A percentile compares a stretch with the other conserved stretches of the same genome.
Evolutionary conservation across 2,797 vertebrate genomes (phyloP).

Genomic region (Acomys russatus): DNA sequence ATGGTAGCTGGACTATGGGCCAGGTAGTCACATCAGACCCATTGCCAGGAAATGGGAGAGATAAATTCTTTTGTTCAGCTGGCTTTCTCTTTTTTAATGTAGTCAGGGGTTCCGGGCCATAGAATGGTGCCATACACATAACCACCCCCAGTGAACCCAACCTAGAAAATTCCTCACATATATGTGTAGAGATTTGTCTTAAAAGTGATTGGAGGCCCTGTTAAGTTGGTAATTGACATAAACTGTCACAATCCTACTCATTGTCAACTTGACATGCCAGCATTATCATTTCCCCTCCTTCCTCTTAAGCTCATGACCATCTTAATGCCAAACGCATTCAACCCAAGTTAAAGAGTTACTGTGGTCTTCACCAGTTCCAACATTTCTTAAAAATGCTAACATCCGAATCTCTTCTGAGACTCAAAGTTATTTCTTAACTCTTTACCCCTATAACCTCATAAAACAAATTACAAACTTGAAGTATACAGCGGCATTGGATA

Average conservation of each 20-base stretch:
- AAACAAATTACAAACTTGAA: not conserved
- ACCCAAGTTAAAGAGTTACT: not conserved
- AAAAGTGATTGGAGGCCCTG: not conserved
- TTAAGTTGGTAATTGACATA: not conserved
- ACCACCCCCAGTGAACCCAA: not conserved
- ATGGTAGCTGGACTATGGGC: not conserved
- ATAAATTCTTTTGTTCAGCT: not conserved
- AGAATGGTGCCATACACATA: not conserved
- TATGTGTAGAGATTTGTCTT: not conserved
- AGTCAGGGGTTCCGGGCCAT: not conserved
- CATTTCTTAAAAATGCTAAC: not conserved
- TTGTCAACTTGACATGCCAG: not conserved
- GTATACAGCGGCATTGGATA: not conserved
- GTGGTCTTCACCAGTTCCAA: not conserved
- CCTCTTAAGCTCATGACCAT: not conserved
- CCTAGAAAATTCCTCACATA: not conserved
- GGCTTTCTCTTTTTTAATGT: not conserved
- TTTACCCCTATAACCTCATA: not conserved
- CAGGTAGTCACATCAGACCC: not conserved
- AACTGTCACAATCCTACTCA: not conserved
- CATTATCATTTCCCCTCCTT: not conserved
- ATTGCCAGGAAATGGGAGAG: too few relatives aligned
- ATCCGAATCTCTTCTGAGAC: not conserved
- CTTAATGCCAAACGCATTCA: not conserved
- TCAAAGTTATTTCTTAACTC: not conserved